Conservation (phyloP, 1,140 invertebrate genomes). For the Vanessa tameamea region DNA sequence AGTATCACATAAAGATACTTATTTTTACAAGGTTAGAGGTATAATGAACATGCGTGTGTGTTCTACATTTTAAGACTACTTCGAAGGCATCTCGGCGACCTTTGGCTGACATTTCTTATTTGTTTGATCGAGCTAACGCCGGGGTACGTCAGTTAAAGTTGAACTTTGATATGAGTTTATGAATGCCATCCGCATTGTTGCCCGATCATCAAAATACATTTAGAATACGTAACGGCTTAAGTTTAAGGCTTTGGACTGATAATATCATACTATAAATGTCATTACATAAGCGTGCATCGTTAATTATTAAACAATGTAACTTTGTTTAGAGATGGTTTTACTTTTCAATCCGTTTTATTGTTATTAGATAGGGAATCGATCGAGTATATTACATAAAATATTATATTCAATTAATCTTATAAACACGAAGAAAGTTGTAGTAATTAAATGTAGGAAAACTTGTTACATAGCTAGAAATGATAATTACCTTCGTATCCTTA, state of each 20-base stretch:
- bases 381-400: too few relatives aligned
- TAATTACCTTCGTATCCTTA: too few relatives aligned
- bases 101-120: constrained; percentile 63
- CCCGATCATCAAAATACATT: constrained; percentile 40
- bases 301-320: background rate
- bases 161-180: constrained; percentile 55
- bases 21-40: background rate
- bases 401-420: too few relatives aligned
- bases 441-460: too few relatives aligned
- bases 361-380: too few relatives aligned
- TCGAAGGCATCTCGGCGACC: constrained; percentile 49
- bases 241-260: background rate
- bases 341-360: background rate
- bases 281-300: background rate
- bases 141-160: constrained; percentile 56
- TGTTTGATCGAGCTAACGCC: constrained; percentile 46
- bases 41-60: background rate
- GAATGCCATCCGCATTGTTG: constrained; percentile 61
- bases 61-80: constrained; percentile 14
- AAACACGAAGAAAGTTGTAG: too few relatives aligned
- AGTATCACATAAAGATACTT: background rate
- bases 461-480: too few relatives aligned
- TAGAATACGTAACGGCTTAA: constrained; percentile 6
- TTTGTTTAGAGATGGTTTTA: background rate
- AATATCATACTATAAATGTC: constrained; percentile 7